Conservation (phyloP, 2,113 vertebrate species). For the Phalacrocorax aristotelis region DNA sequence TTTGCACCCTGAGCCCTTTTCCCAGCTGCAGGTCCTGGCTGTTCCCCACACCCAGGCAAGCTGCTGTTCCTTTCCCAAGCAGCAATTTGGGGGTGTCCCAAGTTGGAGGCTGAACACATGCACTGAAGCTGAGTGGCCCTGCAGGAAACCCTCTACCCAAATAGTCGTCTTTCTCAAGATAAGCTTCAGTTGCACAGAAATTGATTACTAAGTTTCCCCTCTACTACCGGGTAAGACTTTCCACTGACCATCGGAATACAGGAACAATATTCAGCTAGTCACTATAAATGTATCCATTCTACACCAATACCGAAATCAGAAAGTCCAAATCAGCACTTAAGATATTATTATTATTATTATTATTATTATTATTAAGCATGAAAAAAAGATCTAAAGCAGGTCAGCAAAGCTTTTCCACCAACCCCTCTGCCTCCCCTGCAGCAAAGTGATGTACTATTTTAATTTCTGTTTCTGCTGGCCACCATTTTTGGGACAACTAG, state of each 20-base stretch:
- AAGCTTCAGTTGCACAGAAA: background rate
- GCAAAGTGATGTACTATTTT: background rate
- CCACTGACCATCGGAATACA: background rate
- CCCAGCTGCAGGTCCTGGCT: background rate
- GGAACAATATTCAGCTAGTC: background rate
- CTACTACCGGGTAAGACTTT: background rate
- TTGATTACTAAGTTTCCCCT: background rate
- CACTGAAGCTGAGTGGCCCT: background rate
- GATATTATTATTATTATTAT: background rate
- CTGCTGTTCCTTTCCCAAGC: background rate
- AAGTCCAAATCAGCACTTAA: background rate
- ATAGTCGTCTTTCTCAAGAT: background rate
- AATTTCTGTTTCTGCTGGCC: background rate
- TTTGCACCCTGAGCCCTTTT: rapidly evolving
- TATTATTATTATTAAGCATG: background rate
- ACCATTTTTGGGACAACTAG: background rate
- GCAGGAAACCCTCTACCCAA: background rate
- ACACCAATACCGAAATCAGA: background rate
- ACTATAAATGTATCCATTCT: background rate
- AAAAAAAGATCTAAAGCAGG: background rate
- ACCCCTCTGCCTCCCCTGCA: background rate
- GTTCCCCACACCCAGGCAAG: background rate
- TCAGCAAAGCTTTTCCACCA: background rate
- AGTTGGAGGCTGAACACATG: background rate
- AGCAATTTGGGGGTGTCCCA: background rate